A percentile compares a stretch with the other conserved stretches of the same genome.
phyloP scores from a whole-genome alignment of 2,797 vertebrate genomes.

The Ctenochaetus hawaiiensis region DNA sequence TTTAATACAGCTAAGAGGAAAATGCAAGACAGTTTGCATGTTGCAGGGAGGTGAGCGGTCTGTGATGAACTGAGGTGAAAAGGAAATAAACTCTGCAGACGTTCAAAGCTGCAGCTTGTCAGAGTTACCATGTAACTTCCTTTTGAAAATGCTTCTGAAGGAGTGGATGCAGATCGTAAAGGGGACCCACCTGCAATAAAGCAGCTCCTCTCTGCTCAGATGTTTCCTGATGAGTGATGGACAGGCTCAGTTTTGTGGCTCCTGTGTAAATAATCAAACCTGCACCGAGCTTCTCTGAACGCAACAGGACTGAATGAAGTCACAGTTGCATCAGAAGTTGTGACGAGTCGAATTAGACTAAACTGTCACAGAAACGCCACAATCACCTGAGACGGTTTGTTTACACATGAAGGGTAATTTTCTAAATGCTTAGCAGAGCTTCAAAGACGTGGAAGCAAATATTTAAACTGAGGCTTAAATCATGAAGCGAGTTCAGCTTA shows the following conservation, averaged over 20 bases:
- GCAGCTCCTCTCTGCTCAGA: constrained; percentile 7
- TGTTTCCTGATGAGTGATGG: constrained; percentile 43
- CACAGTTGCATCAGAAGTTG: constrained; percentile 9
- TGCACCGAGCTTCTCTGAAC: not conserved
- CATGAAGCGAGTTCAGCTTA: not conserved
- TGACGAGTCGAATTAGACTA: not conserved
- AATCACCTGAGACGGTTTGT: not conserved
- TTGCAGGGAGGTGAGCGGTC: constrained; percentile 6
- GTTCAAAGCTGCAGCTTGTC: constrained; percentile 7
- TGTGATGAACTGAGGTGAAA: constrained; percentile 33
- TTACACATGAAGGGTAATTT: no score
- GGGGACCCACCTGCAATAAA: constrained; percentile 44
- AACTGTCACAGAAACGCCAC: not conserved
- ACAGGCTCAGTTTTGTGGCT: constrained; percentile 30
- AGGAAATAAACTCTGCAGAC: constrained; percentile 32
- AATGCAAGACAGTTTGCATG: not conserved
- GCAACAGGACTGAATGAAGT: constrained; percentile 18
- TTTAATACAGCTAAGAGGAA: constrained; percentile 52
- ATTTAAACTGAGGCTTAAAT: not conserved
- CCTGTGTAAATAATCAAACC: constrained; percentile 27
- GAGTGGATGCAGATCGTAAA: not conserved
- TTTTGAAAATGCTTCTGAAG: not conserved
- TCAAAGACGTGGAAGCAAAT: not conserved
- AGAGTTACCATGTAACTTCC: not conserved
- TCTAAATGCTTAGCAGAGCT: no score